A percentile compares a stretch with the other conserved stretches of the same genome.
These are phyloP conservation scores for Drosophila simulans DNA, from an alignment of 1,140 invertebrate species.

Conservation along the genomic window DNA sequence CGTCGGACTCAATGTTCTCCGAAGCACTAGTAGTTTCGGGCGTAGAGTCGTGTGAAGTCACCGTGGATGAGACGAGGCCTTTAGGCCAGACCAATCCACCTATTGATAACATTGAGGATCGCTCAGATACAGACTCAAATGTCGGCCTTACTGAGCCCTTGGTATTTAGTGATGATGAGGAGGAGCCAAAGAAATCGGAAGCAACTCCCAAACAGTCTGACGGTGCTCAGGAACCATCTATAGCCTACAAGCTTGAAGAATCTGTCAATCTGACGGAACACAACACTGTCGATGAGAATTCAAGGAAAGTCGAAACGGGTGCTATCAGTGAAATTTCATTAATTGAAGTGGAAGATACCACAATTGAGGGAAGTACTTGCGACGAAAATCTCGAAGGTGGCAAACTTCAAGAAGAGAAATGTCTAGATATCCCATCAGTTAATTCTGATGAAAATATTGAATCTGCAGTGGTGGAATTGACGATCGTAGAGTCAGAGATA, in stretches of 20 bases:
- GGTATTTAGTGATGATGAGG: constrained; percentile 61
- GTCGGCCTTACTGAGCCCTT: constrained; percentile 53
- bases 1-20: constrained; percentile 61
- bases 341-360: constrained; percentile 28
- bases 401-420: not conserved
- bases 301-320: not conserved
- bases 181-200: not conserved
- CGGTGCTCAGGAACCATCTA: not conserved
- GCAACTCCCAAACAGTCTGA: constrained; percentile 1
- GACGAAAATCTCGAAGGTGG: too few species aligned
- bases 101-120: constrained; percentile 5
- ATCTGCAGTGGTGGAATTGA: not conserved
- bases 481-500: not conserved
- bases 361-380: not conserved
- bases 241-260: constrained; percentile 1
- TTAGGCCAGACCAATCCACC: not conserved
- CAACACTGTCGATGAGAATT: not conserved
- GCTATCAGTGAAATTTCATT: constrained; percentile 20
- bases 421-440: constrained; percentile 14
- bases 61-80: constrained; percentile 55
- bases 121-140: constrained; percentile 51
- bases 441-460: not conserved
- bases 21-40: constrained; percentile 57
- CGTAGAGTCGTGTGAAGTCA: constrained; percentile 49
- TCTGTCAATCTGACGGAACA: not conserved